These are phyloP conservation scores for Netelia melanura DNA, from an alignment of 2,888 invertebrate species.

Conservation along the genomic window DNA sequence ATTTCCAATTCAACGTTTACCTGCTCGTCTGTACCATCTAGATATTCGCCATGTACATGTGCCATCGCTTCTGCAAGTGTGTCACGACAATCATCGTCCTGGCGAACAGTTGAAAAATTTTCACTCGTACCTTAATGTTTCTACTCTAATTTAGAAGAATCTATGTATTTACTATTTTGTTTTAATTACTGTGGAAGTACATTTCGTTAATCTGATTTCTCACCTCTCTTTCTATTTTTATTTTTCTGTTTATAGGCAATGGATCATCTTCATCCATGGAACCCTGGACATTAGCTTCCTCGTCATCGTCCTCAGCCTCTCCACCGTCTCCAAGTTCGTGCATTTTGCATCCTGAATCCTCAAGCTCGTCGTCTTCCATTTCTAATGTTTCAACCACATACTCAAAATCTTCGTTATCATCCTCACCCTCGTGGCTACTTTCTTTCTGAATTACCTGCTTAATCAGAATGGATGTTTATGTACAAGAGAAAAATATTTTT, in stretches of 20 bases:
- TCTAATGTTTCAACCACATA: constrained; percentile 80
- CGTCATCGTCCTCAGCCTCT: constrained; percentile 64
- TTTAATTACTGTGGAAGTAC: background rate
- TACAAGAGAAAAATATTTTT: background rate
- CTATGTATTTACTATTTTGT: background rate
- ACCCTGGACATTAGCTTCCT: constrained; percentile 62
- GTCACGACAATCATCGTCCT: constrained; percentile 74
- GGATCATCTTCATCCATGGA: constrained; percentile 70
- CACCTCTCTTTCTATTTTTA: constrained; percentile 71
- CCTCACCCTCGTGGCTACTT: constrained; percentile 68
- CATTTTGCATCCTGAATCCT: constrained; percentile 55
- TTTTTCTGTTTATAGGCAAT: constrained; percentile 67
- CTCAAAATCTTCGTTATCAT: constrained; percentile 78
- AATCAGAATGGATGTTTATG: constrained; percentile 8
- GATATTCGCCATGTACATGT: constrained; percentile 79
- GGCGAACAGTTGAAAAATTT: constrained; percentile 18
- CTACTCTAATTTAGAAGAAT: background rate
- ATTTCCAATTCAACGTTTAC: constrained; percentile 79
- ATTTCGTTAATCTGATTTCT: constrained; percentile 25
- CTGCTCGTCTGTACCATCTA: constrained; percentile 74
- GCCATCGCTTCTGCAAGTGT: constrained; percentile 81
- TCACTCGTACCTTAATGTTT: background rate
- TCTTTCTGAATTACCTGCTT: constrained; percentile 37
- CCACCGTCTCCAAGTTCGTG: constrained; percentile 38
- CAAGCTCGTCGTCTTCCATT: constrained; percentile 73